phyloP scores from a whole-genome alignment of 2,888 invertebrate genomes.

The Parnassius apollo region DNA sequence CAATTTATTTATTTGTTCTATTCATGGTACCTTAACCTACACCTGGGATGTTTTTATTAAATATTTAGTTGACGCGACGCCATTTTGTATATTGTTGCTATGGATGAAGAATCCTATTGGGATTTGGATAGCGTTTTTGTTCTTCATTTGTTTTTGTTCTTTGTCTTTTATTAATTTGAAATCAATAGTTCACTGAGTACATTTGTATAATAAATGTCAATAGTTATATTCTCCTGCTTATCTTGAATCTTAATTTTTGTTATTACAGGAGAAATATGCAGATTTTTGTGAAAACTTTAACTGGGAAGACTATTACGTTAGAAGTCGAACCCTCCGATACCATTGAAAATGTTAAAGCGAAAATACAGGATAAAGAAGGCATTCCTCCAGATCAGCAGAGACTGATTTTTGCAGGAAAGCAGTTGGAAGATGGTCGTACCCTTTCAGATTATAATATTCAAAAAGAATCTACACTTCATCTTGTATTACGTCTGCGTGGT shows the following conservation, averaged over 20 bases:
- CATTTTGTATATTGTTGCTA: too few relatives aligned
- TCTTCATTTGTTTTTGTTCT: too few relatives aligned
- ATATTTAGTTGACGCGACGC: too few relatives aligned
- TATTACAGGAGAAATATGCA: conserved; percentile 34
- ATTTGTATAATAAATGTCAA: neutral
- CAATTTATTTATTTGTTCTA: too few relatives aligned
- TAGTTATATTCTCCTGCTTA: neutral
- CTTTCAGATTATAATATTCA: conserved; percentile 24
- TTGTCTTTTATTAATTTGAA: too few relatives aligned
- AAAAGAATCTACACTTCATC: conserved; percentile 3
- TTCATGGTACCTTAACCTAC: too few relatives aligned
- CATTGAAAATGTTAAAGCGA: conserved; percentile 10
- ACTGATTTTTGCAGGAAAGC: neutral
- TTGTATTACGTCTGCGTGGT: conserved; percentile 1
- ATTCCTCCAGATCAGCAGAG: conserved; percentile 2
- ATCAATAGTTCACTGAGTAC: too few relatives aligned
- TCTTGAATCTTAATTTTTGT: neutral
- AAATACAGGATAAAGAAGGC: conserved; percentile 1
- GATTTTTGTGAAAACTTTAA: conserved; percentile 46
- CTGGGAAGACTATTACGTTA: conserved; percentile 45
- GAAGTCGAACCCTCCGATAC: conserved; percentile 5
- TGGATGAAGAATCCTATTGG: too few relatives aligned
- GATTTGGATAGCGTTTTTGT: too few relatives aligned
- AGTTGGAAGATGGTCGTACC: conserved; percentile 5
- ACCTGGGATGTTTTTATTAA: too few relatives aligned